Base-by-base conservation (phyloP, 2,797 vertebrate species). In the Pygocentrus nattereri region DNA sequence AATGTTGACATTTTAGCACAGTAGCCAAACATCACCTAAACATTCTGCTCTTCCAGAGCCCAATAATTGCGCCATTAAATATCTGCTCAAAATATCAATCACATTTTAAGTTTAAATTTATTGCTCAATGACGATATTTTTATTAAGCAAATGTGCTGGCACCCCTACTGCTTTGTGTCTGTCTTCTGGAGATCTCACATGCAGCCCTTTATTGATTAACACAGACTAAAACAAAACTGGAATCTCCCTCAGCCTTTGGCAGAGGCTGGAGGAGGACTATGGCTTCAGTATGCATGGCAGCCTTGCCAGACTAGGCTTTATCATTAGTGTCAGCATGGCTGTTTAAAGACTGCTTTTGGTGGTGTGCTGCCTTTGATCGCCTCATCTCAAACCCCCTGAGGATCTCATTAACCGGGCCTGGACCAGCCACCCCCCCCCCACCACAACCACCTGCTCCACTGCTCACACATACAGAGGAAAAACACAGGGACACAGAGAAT, bases 351-450 rank as follows among this genome's bases (percentile, higher is more conserved):
- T 86, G 83, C 80, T 72, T 83, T 76, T 83, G 74, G 67, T 89
- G 59, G 74, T 64, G 27, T 16, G 44, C 47, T 67, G 64, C 27
- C 86, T 92, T 89, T 93, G 88, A 92, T 90, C 86, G 84, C 84
- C 85, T 85, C 69, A 67, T 88, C 85, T 89, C 68, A 67, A 92
- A 91, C 90, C 93, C 31, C 91, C 91, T 89, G 75, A 86, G 92
- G 93, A 93, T 85, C 93, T 95, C 92, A 94, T 94, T 95, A 94
- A 92, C 92, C 91, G 87, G 88, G 86, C 84, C 88, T 87, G 89
- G 84, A 86, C 86, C 90, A 67, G 84, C 91, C n/a, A n/a, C n/a
- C n/a, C n/a, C n/a, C n/a, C 86, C 85, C 88, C 87, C 89, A 89
- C 88, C 65, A 5, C 73, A 44, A 19, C 88, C 88, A 41, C 90